A percentile compares a stretch with the other conserved stretches of the same genome.
phyloP scores from a whole-genome alignment of 2,888 invertebrate species.

The Scaptomyza reducta region DNA sequence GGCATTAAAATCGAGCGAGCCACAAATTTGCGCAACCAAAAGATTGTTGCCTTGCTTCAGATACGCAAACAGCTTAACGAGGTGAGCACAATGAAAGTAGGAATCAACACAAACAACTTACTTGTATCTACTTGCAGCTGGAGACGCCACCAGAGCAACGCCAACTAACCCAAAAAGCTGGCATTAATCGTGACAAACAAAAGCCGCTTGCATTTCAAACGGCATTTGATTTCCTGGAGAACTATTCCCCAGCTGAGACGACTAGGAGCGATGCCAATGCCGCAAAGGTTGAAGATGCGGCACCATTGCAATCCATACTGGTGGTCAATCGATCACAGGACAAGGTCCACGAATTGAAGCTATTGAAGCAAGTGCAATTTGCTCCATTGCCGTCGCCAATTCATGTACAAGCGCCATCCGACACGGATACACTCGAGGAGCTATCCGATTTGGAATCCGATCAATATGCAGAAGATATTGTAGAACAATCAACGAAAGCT shows the following conservation, averaged over 20 bases:
- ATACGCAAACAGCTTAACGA: background rate
- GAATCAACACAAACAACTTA: no score
- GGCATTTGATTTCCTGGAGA: conserved; percentile 29
- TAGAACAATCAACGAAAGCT: background rate
- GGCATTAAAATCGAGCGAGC: conserved; percentile 15
- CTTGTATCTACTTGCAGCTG: conserved; percentile 3
- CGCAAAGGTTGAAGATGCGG: no score
- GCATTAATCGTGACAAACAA: background rate
- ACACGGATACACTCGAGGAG: background rate
- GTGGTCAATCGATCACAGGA: background rate
- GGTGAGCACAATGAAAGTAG: background rate
- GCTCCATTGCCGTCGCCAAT: conserved; percentile 17
- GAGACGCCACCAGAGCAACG: background rate
- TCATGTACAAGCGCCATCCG: background rate
- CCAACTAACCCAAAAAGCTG: background rate
- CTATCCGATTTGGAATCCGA: background rate
- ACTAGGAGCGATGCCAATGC: no score
- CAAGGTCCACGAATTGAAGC: background rate
- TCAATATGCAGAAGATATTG: background rate
- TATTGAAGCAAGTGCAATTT: conserved; percentile 34
- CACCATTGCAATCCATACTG: conserved; percentile 31
- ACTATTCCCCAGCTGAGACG: background rate
- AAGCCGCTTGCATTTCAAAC: conserved; percentile 6
- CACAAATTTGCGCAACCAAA: conserved; percentile 20
- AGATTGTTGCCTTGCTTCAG: conserved; percentile 22